Evolutionary conservation across 2,888 invertebrate species (phyloP), one percentile per base, ranked within the genome.

Genomic region (Meghimatium bilineatum): DNA sequence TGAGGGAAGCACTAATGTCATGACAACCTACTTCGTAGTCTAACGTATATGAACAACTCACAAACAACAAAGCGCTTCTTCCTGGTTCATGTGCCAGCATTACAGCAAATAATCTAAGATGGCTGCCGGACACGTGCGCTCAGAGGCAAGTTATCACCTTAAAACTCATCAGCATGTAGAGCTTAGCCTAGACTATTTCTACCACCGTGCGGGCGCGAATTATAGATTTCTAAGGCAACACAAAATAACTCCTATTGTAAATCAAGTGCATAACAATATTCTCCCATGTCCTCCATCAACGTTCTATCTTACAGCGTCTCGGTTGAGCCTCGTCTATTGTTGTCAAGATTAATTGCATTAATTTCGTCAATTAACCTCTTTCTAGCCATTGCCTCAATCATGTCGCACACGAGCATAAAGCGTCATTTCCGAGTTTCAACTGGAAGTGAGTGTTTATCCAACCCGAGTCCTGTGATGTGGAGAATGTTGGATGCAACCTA

Each of bases 331-430:
- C 32, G 36, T 29, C 52, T 60, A 36, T 76, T 76, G 76, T 76
- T 23, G 34, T 34, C 67, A 44, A 78, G 67, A 78, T 78, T 78
- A 78, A 78, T 78, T 78, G 78, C 67, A 63, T 66, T 67, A 66
- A 78, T 78, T 78, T 78, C 14, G 20, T 49, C 78, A 78, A 78
- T 78, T 78, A 78, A 66, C 26, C 60, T 56, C 56, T 77, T 36
- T 77, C 26, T 60, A 63, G 52, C 44, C n/a, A 3, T 66, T 14
- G 20, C 66, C 66, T 63, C 78, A 23, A 44, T 78, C 49, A 66
- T 66, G 38, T 66, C 66, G n/a, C 78, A 78, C 23, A 38, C 56
- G 60, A 3, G 34, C 76, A 60, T 76, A 36, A 76, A 76, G 44
- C 36, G 44, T 36, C 32, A 60, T 76, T 60, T n/a, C 56, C 60